A percentile compares a stretch with the other conserved stretches of the same genome.
These are phyloP conservation scores for Fragum whitleyi DNA, from an alignment of 2,888 invertebrate genomes.

Conservation along the genomic window DNA sequence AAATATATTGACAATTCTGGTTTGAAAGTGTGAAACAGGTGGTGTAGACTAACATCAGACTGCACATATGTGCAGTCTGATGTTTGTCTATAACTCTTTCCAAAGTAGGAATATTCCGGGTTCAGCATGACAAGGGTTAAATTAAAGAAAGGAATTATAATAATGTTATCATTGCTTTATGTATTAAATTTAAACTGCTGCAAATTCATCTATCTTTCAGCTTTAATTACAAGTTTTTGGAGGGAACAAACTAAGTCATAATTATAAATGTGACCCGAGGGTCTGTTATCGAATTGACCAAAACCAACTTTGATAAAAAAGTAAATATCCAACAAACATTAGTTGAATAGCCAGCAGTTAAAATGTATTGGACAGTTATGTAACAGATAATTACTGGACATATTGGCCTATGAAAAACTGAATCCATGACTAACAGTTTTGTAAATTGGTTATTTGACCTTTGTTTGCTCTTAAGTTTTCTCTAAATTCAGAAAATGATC, in stretches of 20 bases:
- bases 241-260: neutral
- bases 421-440: neutral
- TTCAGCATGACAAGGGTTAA: no score
- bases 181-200: no score
- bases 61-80: no score
- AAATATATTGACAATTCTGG: no score
- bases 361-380: conserved; percentile 6
- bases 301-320: conserved; percentile 25
- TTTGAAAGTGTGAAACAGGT: no score
- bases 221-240: no score
- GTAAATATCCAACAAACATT: conserved; percentile 19
- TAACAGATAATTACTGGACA: conserved; percentile 16
- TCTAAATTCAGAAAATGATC: neutral
- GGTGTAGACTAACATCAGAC: no score
- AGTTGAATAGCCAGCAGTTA: conserved; percentile 25
- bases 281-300: conserved; percentile 12
- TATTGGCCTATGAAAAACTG: neutral
- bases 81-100: no score
- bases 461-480: neutral
- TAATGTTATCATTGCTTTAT: no score
- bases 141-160: no score
- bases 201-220: no score
- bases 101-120: no score
- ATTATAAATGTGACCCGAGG: conserved; percentile 8
- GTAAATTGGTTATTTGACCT: conserved; percentile 3